Evolutionary conservation across 2,888 invertebrate genomes (phyloP).

Genomic region (Anoncus sp.): DNA sequence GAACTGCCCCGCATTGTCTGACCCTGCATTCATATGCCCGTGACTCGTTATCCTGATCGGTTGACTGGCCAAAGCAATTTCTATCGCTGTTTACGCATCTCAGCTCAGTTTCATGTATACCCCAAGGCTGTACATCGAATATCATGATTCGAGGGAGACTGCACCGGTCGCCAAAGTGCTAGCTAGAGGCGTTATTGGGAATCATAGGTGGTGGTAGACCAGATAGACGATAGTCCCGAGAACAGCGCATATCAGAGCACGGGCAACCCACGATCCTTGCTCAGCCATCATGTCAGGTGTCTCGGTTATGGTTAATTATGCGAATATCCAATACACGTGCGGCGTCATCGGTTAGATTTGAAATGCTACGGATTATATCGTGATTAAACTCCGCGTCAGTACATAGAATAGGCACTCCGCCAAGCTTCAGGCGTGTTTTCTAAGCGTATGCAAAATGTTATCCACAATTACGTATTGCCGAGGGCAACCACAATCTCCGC

Average conservation of each 20-base stretch:
- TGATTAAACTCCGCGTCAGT: not conserved
- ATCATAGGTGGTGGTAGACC: conserved; percentile 7
- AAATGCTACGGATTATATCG: conserved; percentile 33
- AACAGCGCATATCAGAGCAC: not conserved
- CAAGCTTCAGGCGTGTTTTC: not conserved
- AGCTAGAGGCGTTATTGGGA: conserved; percentile 14
- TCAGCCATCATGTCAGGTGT: not conserved
- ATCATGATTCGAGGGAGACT: not conserved
- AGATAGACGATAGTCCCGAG: conserved; percentile 6
- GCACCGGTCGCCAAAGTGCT: conserved; percentile 15
- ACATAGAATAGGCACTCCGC: not conserved
- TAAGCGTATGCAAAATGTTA: conserved; percentile 27
- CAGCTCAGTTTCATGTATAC: not conserved
- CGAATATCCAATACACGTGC: conserved; percentile 37
- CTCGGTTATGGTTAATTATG: conserved; percentile 45
- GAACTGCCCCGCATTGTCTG: not conserved
- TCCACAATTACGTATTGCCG: conserved; percentile 18
- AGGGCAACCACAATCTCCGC: conserved; percentile 21
- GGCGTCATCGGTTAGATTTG: conserved; percentile 23
- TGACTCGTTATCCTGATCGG: not conserved
- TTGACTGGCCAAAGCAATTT: conserved; percentile 8
- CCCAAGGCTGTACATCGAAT: not conserved
- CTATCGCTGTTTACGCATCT: not conserved
- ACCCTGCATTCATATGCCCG: not conserved
- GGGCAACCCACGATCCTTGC: not conserved